Evolutionary conservation across 1,140 invertebrate genomes (phyloP), one percentile per base, ranked within the genome.

Genomic region (Calliphora vicina): DNA sequence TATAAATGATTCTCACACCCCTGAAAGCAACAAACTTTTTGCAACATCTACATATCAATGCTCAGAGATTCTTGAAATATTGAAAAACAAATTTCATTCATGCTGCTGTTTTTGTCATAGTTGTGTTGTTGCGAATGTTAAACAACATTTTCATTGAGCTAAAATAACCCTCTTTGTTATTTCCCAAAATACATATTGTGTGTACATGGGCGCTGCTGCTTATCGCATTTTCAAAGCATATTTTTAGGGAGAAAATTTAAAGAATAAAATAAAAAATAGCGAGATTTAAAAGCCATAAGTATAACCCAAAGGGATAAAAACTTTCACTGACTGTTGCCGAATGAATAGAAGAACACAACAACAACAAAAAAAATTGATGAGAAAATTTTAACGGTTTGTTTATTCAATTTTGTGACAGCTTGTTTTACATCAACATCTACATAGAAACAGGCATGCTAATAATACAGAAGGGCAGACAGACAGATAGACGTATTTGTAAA

Each of bases 81-180:
- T 67, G n/a, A 20, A 67, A 57, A 67, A 67, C 23, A 67, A 67
- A 67, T 67, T 67, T n/a, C 61, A 23, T 67, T 10, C 12, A 23
- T 23, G 13, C 45, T 57, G 15, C 50, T n/a, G 50, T 8, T 57
- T 6, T 57, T 57, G 50, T 57, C n/a, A n/a, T 57, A 17, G 50
- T 57, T 57, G 50, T 67, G 17, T 67, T 23, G 61, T 23, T 67
- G 23, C n/a, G 61, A 67, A 25, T 23, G 61, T 23, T 23, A 67
- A 67, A 67, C 61, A 67, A 67, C 61, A 67, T 67, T 67, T 67
- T 67, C 61, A 67, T 67, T 67, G 61, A 67, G 61, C 2, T 23
- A 20, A 67, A 67, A 67, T 67, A 23, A 67, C 61, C 61, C 61
- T 67, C 61, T 67, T 67, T 23, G 9, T 25, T 23, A n/a, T 67